These are phyloP conservation scores for Picus viridis DNA, from an alignment of 2,797 vertebrate species.

Conservation along the genomic window DNA sequence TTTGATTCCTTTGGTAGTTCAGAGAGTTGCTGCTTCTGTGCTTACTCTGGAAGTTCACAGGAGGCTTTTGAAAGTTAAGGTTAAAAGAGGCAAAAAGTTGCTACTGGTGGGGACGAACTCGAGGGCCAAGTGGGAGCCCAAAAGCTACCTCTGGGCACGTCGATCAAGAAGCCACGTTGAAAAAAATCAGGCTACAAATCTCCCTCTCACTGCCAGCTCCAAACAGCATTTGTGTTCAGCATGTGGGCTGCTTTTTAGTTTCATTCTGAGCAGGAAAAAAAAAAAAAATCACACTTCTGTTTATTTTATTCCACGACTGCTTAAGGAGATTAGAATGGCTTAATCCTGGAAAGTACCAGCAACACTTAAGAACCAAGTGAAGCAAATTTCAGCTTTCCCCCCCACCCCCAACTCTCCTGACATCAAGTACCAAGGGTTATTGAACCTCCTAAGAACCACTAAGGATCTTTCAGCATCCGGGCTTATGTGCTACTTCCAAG, in stretches of 20 bases:
- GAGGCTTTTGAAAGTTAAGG: slow-evolving; percentile 27
- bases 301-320: background rate
- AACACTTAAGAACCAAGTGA: background rate
- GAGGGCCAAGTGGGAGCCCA: background rate
- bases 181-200: background rate
- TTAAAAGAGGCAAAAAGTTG: background rate
- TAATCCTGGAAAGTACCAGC: slow-evolving; percentile 3
- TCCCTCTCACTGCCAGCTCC: background rate
- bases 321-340: slow-evolving; percentile 12
- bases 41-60: background rate
- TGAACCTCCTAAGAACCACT: background rate
- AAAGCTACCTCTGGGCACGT: background rate
- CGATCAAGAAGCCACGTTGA: background rate
- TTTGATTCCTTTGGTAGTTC: slow-evolving; percentile 52
- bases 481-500: slow-evolving; percentile 25
- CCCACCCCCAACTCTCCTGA: background rate
- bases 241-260: background rate
- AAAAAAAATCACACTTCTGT: background rate
- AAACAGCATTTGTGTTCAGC: background rate
- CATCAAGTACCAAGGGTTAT: background rate
- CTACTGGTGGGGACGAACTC: background rate
- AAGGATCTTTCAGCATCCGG: slow-evolving; percentile 30
- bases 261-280: background rate
- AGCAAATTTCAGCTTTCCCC: background rate
- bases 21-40: slow-evolving; percentile 14